Evolutionary conservation across 2,888 invertebrate species (phyloP).

Genomic region (Phlogophora meticulosa): DNA sequence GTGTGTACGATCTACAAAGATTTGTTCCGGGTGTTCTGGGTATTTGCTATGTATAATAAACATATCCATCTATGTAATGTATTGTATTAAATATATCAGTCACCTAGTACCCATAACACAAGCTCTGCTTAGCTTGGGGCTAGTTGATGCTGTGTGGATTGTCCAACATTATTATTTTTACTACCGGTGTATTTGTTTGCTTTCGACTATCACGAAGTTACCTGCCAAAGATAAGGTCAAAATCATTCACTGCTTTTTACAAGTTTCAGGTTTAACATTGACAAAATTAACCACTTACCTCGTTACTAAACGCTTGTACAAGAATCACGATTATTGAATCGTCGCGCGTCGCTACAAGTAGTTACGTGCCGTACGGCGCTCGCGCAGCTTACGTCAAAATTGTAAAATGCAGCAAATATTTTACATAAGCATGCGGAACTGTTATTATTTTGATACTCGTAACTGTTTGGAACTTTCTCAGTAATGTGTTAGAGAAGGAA

Average conservation of each 20-base stretch:
- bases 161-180: too few relatives aligned
- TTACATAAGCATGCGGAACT: constrained; percentile 67
- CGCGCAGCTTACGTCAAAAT: constrained; percentile 65
- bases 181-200: too few relatives aligned
- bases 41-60: too few relatives aligned
- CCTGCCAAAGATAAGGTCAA: not conserved
- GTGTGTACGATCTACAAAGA: too few relatives aligned
- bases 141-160: too few relatives aligned
- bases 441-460: constrained; percentile 60
- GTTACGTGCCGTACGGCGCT: constrained; percentile 61
- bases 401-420: constrained; percentile 63
- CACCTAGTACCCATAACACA: too few relatives aligned
- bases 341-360: constrained; percentile 50
- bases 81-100: too few relatives aligned
- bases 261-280: not conserved
- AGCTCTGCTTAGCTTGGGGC: too few relatives aligned
- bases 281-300: constrained; percentile 34
- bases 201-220: not conserved
- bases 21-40: too few relatives aligned
- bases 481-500: constrained; percentile 39
- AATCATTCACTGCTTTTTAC: not conserved
- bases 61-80: too few relatives aligned
- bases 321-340: constrained; percentile 57
- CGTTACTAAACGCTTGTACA: constrained; percentile 50
- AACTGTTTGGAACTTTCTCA: constrained; percentile 53